Percentiles rank a stretch among this genome's conserved stretches.
phyloP scores from a whole-genome alignment of 2,888 invertebrate species.

The Acrocera orbiculus region DNA sequence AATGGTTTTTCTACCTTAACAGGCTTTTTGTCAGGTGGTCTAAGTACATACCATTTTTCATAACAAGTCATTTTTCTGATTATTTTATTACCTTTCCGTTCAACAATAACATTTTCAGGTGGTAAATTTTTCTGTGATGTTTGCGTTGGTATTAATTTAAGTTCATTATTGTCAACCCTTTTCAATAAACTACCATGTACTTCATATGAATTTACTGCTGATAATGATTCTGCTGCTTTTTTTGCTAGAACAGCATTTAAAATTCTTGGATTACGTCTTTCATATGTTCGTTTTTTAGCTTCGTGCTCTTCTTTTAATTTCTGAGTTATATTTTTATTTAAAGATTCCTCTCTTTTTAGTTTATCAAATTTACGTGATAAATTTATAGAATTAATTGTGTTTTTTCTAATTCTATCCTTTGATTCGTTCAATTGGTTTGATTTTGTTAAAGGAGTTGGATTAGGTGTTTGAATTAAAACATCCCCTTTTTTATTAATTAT shows the following conservation, averaged over 20 bases:
- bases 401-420: too few relatives aligned
- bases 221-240: too few relatives aligned
- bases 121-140: conserved; percentile 14
- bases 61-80: conserved; percentile 31
- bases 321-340: too few relatives aligned
- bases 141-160: conserved; percentile 3
- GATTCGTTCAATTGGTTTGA: too few relatives aligned
- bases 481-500: conserved; percentile 25
- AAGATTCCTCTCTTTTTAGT: too few relatives aligned
- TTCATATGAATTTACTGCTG: too few relatives aligned
- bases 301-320: too few relatives aligned
- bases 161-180: too few relatives aligned
- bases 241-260: conserved; percentile 26
- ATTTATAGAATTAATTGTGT: neutral
- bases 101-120: conserved; percentile 24
- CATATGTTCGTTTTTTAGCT: too few relatives aligned
- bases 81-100: conserved; percentile 25
- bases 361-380: neutral
- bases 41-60: conserved; percentile 31
- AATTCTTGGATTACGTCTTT: conserved; percentile 27
- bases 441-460: conserved; percentile 7
- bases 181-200: too few relatives aligned
- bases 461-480: conserved; percentile 8
- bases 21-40: conserved; percentile 14
- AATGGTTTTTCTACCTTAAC: conserved; percentile 3